Percentiles rank a stretch among this genome's conserved stretches.
These are phyloP conservation scores for Eremophila alpestris DNA, from an alignment of 2,797 vertebrate species.

Conservation along the genomic window DNA sequence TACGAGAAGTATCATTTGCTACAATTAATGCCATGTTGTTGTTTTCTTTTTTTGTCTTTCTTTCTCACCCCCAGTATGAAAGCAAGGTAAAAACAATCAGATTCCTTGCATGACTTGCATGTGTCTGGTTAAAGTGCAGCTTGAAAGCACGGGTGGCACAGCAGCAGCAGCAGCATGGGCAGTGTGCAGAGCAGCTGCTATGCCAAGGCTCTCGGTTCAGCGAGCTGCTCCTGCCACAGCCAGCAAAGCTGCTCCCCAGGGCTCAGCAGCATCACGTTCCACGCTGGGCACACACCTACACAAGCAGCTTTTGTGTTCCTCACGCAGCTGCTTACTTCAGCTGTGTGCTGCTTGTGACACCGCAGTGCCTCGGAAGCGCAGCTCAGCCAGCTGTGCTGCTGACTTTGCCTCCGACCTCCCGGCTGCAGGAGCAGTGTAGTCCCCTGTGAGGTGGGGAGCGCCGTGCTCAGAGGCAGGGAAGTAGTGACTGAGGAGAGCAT, in stretches of 20 bases:
- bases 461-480: background rate
- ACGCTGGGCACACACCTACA: constrained; percentile 10
- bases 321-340: constrained; percentile 26
- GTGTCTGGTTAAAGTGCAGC: constrained; percentile 46
- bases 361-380: background rate
- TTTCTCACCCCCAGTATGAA: constrained; percentile 82
- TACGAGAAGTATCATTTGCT: background rate
- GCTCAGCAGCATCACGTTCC: constrained; percentile 37
- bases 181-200: constrained; percentile 17
- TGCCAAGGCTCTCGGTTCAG: background rate
- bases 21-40: constrained; percentile 43
- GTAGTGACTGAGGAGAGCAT: background rate
- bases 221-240: constrained; percentile 13
- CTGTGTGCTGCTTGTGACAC: background rate
- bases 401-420: background rate
- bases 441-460: background rate
- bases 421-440: background rate
- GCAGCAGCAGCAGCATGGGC: background rate
- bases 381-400: background rate
- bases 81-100: constrained; percentile 86
- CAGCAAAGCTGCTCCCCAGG: background rate
- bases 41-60: background rate
- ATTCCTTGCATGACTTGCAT: constrained; percentile 81
- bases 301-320: background rate
- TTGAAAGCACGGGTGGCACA: constrained; percentile 19